Conservation (phyloP, 1,140 invertebrate species). For the Drosophila sturtevanti region DNA sequence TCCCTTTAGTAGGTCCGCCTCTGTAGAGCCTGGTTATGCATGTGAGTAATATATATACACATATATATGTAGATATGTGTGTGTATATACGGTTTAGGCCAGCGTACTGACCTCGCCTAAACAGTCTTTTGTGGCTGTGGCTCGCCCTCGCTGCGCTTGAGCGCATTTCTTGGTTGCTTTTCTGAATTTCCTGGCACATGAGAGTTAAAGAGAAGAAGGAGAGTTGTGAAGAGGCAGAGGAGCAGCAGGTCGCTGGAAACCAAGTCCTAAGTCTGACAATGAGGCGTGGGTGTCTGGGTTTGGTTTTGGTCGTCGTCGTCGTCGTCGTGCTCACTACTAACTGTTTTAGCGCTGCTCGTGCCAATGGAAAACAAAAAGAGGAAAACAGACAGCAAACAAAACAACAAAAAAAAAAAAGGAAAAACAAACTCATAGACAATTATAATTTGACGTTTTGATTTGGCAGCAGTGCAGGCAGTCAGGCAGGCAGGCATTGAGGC, state of each 20-base stretch:
- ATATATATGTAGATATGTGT: constrained; percentile 1
- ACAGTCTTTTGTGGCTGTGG: constrained; percentile 34
- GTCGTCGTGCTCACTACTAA: constrained; percentile 64
- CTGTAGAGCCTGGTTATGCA: neutral
- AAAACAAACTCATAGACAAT: constrained; percentile 65
- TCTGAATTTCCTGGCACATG: constrained; percentile 47
- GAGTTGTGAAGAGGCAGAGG: neutral
- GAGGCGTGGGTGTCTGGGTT: constrained; percentile 66
- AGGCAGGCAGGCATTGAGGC: neutral
- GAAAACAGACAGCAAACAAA: constrained; percentile 8
- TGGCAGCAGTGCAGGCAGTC: constrained; percentile 37
- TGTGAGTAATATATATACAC: neutral
- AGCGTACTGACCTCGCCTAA: constrained; percentile 53
- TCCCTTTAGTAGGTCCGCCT: neutral
- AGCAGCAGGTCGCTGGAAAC: neutral
- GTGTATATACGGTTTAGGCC: constrained; percentile 25
- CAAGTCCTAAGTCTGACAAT: constrained; percentile 8
- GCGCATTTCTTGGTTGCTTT: constrained; percentile 62
- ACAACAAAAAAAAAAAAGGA: constrained; percentile 21
- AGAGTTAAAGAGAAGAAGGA: neutral
- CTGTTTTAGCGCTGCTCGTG: constrained; percentile 61
- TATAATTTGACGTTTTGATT: constrained; percentile 81
- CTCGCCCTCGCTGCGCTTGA: constrained; percentile 66
- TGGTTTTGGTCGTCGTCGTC: constrained; percentile 50
- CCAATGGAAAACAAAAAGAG: constrained; percentile 39